Evolutionary conservation across 2,888 invertebrate species (phyloP), one percentile per base, ranked within the genome.

Genomic region (Galeruca laticollis): DNA sequence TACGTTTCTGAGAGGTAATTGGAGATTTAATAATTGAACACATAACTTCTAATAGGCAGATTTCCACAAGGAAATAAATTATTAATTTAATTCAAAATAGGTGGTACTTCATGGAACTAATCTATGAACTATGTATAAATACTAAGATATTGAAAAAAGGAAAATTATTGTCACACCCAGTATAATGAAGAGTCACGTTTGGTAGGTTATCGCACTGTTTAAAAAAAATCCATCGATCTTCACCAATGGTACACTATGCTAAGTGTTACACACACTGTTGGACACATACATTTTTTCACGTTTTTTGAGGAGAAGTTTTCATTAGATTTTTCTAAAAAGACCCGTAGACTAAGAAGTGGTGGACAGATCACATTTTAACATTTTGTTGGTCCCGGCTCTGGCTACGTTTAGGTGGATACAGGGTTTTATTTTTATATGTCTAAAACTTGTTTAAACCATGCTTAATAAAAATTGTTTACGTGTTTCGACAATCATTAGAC

Each of bases 201-300:
- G 62, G 47, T 63, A 76, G 84, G 85, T 85, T 77, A 84, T 86
- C 83, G 85, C 86, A 87, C 85, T 86, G 84, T 86, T 84, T 83
- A 82, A 83, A 86, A 86, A 54, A 87, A 76, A 84, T 86, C 84
- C 86, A 86, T 86, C 83, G 82, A 84, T 75, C 78, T 70, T 75
- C 75, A 75, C 75, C 76, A 88, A 88, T 88, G 88, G 88, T 87
- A 88, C 84, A 84, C 85, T 84, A 84, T 83, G 81, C 84, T 85
- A 85, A 85, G 84, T 85, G 83, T 84, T 73, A 73, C 70, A 73
- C 73, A 73, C 73, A 84, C 83, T 83, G 81, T 82, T 83, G 82
- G 83, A 84, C 84, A 84, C 83, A 82, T 76, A 82, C 79, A 77
- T 73, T 74, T 74, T 75, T 72, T 68, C 56, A 68, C 62, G 61